Percentiles rank a stretch among this genome's conserved stretches.
phyloP scores from a whole-genome alignment of 2,888 invertebrate genomes.

The Chrysotoxum bicinctum region DNA sequence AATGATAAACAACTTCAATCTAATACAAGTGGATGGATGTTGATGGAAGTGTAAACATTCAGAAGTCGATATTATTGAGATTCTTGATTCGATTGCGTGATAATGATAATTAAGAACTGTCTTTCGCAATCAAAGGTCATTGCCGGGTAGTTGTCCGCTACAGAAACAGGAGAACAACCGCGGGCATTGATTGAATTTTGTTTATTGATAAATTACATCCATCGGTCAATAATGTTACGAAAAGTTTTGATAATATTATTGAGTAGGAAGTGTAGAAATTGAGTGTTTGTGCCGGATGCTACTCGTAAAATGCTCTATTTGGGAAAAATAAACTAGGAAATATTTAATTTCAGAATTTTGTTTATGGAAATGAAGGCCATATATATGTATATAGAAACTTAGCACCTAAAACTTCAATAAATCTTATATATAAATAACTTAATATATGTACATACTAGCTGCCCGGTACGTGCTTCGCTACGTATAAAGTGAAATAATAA shows the following conservation, averaged over 20 bases:
- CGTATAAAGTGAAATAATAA: no score
- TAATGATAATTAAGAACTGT: conserved; percentile 56
- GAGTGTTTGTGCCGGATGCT: not conserved
- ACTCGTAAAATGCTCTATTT: not conserved
- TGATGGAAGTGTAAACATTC: conserved; percentile 59
- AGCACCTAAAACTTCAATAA: no score
- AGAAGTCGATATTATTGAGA: conserved; percentile 53
- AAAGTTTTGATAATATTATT: conserved; percentile 10
- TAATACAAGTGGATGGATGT: not conserved
- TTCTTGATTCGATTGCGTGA: conserved; percentile 43
- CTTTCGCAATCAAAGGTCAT: not conserved
- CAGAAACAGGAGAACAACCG: not conserved
- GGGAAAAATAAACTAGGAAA: not conserved
- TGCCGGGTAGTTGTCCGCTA: not conserved
- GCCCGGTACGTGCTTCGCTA: no score
- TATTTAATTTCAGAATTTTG: no score
- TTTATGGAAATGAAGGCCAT: no score
- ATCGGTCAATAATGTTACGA: conserved; percentile 15
- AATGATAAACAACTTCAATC: not conserved
- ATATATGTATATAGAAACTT: no score
- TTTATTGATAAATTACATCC: conserved; percentile 28
- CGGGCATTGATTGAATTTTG: conserved; percentile 49
- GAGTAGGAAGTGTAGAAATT: not conserved
- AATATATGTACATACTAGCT: no score
- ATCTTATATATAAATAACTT: no score